Evolutionary conservation across 1,140 invertebrate genomes (phyloP).

Genomic region (Hestina assimilis): DNA sequence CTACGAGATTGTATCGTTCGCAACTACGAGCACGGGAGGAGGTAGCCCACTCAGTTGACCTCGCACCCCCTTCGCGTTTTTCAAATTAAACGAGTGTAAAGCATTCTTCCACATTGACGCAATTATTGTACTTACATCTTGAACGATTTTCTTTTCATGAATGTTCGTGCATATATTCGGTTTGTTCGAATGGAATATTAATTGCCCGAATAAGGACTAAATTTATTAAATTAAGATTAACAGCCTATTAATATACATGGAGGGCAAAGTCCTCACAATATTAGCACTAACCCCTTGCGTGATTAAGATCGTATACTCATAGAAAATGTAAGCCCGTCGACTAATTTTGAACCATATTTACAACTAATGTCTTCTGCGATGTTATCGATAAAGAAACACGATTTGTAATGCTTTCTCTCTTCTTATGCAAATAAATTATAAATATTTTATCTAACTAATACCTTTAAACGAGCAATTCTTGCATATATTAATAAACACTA

Average conservation of each 20-base stretch:
- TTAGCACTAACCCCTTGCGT: conserved; percentile 8
- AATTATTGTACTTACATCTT: conserved; percentile 42
- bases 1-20: conserved; percentile 66
- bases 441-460: no score
- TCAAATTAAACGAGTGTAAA: conserved; percentile 72
- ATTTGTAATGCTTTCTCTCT: not conserved
- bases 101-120: conserved; percentile 67
- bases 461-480: no score
- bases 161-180: conserved; percentile 5
- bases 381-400: not conserved
- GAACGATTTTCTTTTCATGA: conserved; percentile 36
- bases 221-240: conserved; percentile 12
- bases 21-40: conserved; percentile 56
- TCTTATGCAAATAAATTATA: no score
- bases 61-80: conserved; percentile 76
- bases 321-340: not conserved
- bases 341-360: not conserved
- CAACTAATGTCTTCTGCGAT: not conserved
- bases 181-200: conserved; percentile 17
- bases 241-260: conserved; percentile 20
- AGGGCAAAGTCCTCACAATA: conserved; percentile 21
- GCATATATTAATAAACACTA: no score
- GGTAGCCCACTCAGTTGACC: conserved; percentile 67
- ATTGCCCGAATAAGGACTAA: conserved; percentile 3
- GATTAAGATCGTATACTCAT: conserved; percentile 1